phyloP scores from a whole-genome alignment of 2,797 vertebrate species.

The Esox masquinongy region DNA sequence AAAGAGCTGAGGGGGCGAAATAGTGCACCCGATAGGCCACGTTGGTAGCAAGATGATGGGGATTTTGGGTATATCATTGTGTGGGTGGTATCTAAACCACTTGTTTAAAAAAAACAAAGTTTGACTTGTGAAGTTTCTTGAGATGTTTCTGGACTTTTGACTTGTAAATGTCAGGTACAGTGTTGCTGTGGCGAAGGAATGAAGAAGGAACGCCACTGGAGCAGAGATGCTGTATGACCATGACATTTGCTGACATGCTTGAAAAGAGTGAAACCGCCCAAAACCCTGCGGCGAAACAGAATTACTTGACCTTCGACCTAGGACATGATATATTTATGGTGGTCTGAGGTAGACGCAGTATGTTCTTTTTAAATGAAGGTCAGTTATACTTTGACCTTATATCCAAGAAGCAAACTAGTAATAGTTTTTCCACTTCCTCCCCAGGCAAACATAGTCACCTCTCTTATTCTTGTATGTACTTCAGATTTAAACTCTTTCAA shows the following conservation, averaged over 20 bases:
- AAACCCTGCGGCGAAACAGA: constrained; percentile 22
- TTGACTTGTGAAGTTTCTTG: too few species aligned
- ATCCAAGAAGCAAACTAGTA: not conserved
- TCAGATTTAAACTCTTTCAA: constrained; percentile 8
- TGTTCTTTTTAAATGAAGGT: constrained; percentile 44
- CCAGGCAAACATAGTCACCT: not conserved
- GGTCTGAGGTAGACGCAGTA: constrained; percentile 11
- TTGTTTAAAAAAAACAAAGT: too few species aligned
- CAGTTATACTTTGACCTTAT: constrained; percentile 29
- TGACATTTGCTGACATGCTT: constrained; percentile 64
- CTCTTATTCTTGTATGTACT: not conserved
- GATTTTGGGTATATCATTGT: constrained; percentile 23
- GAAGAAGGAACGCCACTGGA: constrained; percentile 24
- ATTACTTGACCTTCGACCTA: constrained; percentile 48
- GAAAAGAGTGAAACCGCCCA: constrained; percentile 31
- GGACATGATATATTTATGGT: constrained; percentile 26
- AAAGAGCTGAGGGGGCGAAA: not conserved
- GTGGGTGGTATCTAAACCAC: not conserved
- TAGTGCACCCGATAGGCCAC: constrained; percentile 15
- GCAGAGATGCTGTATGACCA: constrained; percentile 31
- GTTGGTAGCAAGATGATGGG: not conserved
- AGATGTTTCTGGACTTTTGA: constrained; percentile 28
- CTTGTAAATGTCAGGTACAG: not conserved
- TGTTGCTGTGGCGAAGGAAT: not conserved
- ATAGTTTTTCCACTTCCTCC: constrained; percentile 17